Conservation (phyloP, 2,888 invertebrate genomes). For the Amphipoea oculea region DNA sequence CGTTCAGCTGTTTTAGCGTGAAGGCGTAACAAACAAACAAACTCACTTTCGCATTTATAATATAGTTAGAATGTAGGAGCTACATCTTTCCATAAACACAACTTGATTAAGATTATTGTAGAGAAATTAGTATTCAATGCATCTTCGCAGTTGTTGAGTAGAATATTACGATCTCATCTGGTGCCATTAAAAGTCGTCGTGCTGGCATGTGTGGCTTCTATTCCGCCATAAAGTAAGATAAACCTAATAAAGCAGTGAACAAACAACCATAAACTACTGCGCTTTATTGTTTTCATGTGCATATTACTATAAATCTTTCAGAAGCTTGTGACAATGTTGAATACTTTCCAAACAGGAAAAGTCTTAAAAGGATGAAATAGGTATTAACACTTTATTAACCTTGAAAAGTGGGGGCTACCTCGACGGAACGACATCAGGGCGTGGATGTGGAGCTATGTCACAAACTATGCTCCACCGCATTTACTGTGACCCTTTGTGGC, state of each 20-base stretch:
- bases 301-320: slow-evolving; percentile 23
- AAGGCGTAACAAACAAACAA: background rate
- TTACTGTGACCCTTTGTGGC: background rate
- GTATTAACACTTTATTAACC: background rate
- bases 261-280: slow-evolving; percentile 38
- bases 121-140: slow-evolving; percentile 48
- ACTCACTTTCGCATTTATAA: background rate
- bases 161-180: slow-evolving; percentile 51
- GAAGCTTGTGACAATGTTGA: background rate
- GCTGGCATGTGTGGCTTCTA: slow-evolving; percentile 39
- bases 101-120: slow-evolving; percentile 23
- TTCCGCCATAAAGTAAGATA: slow-evolving; percentile 39
- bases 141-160: slow-evolving; percentile 17
- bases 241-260: slow-evolving; percentile 43
- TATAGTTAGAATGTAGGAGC: background rate
- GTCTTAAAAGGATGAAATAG: background rate
- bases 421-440: background rate
- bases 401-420: background rate
- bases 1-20: background rate
- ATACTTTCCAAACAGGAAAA: background rate
- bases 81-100: background rate
- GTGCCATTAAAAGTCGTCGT: slow-evolving; percentile 38
- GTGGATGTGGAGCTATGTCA: background rate
- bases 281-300: slow-evolving; percentile 35
- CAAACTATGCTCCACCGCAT: background rate